Evolutionary conservation across 2,113 vertebrate genomes (phyloP), one percentile per base, ranked within the genome.

Genomic region (Aramus guarauna): DNA sequence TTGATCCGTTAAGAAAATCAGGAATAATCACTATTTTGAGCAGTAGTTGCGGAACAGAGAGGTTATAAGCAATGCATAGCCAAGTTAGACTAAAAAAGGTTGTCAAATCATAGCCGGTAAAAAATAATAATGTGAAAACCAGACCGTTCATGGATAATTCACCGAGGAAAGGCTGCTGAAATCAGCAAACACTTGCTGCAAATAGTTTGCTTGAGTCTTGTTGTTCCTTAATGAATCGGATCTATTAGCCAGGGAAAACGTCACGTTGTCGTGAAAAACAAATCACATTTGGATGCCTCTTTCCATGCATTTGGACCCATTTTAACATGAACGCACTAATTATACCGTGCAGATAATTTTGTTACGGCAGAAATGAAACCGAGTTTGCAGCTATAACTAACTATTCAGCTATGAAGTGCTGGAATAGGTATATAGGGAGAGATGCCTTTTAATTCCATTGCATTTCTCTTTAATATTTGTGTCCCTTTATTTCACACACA

Each of bases 301-400:
- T 97, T 39, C 92, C 62, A 7, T 75, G 88, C n/a, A 23, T 83
- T 82, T 88, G 93, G 84, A 75, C 68, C 81, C 79, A 39, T 81
- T 83, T 78, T 79, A 84, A 88, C 52, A 32, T 2, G 79, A 97
- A 53, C 83, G 24, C 23, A 23, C 96, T 93, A 63, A 95, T 93
- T 95, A 67, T n/a, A 87, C 89, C 87, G 74, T 56, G 94, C 72
- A 96, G 97, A 90, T 96, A 93, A 67, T 92, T 95, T 97, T 77
- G 75, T 97, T 96, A 48, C 3, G 15, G 81, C 73, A 84, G 85
- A 69, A 88, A 73, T 37, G 81, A 83, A 71, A 90, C 34, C 1
- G 36, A 92, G 50, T 89, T 94, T 91, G 85, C 91, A 93, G 85
- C 82, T 90, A 10, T 72, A 95, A 32, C 67, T 53, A 95, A 32